A percentile compares a stretch with the other conserved stretches of the same genome.
Evolutionary conservation across 2,797 vertebrate genomes (phyloP).

Genomic region (Morus bassanus): DNA sequence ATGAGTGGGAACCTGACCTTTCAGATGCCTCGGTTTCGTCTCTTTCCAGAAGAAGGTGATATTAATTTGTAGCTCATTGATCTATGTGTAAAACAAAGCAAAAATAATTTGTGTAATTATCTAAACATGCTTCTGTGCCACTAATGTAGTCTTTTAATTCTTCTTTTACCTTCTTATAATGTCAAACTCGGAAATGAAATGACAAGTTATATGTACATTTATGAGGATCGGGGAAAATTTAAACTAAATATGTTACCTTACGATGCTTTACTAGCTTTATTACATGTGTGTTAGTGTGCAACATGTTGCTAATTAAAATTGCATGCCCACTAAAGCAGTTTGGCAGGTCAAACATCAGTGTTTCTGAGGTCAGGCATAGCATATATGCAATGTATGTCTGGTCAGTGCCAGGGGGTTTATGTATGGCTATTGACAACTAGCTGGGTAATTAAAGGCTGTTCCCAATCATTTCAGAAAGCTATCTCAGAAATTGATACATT

Average conservation of each 20-base stretch:
- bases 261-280: background rate
- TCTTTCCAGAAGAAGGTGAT: slow-evolving; percentile 90
- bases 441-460: background rate
- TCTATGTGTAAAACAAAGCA: background rate
- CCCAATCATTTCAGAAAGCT: background rate
- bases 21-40: slow-evolving; percentile 78
- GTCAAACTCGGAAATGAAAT: background rate
- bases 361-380: background rate
- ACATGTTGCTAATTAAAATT: background rate
- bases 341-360: background rate
- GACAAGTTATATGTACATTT: background rate
- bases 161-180: background rate
- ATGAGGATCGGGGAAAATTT: background rate
- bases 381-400: background rate
- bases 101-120: background rate
- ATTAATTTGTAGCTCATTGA: background rate
- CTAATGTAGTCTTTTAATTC: background rate
- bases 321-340: background rate
- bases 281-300: background rate
- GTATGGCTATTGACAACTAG: background rate
- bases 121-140: background rate
- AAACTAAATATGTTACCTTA: background rate
- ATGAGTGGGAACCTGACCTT: slow-evolving; percentile 96
- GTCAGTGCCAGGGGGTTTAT: background rate
- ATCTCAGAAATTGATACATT: background rate